A percentile compares a stretch with the other conserved stretches of the same genome.
Evolutionary conservation across 2,113 vertebrate species (phyloP).

Genomic region (Mustela lutreola): DNA sequence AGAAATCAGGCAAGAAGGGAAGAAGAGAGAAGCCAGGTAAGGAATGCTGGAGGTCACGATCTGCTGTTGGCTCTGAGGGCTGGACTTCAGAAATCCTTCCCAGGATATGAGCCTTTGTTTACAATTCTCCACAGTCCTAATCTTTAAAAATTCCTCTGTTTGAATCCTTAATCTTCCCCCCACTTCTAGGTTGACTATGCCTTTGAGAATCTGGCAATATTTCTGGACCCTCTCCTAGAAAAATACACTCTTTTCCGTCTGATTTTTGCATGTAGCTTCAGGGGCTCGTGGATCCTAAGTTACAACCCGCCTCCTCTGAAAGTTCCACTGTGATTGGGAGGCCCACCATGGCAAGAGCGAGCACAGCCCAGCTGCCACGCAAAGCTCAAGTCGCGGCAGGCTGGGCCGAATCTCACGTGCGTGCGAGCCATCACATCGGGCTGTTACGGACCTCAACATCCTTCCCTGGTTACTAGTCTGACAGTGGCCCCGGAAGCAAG

Average conservation of each 20-base stretch:
- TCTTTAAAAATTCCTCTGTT: not conserved
- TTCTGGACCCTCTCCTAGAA: slow-evolving; percentile 52
- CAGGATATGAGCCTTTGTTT: not conserved
- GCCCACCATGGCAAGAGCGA: not conserved
- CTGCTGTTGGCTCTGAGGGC: not conserved
- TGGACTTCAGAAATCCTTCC: not conserved
- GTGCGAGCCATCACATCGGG: not conserved
- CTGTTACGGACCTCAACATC: not conserved
- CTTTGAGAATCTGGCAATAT: slow-evolving; percentile 54
- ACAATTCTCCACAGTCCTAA: not conserved
- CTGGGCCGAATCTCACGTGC: not conserved
- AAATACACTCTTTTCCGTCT: slow-evolving; percentile 39
- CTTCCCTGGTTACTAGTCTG: not conserved
- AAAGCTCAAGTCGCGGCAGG: not conserved
- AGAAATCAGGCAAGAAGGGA: not conserved
- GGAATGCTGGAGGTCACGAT: not conserved
- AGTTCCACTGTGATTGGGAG: not conserved
- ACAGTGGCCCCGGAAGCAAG: not conserved
- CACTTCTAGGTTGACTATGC: slow-evolving; percentile 2
- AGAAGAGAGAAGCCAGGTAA: not conserved
- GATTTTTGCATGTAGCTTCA: slow-evolving; percentile 44
- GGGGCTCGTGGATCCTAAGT: not conserved
- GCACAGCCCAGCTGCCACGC: not conserved
- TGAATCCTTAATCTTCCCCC: not conserved
- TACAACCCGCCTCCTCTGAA: slow-evolving; percentile 42